Conservation (phyloP, 2,797 vertebrate genomes). For the Otolemur crassicaudatus region DNA sequence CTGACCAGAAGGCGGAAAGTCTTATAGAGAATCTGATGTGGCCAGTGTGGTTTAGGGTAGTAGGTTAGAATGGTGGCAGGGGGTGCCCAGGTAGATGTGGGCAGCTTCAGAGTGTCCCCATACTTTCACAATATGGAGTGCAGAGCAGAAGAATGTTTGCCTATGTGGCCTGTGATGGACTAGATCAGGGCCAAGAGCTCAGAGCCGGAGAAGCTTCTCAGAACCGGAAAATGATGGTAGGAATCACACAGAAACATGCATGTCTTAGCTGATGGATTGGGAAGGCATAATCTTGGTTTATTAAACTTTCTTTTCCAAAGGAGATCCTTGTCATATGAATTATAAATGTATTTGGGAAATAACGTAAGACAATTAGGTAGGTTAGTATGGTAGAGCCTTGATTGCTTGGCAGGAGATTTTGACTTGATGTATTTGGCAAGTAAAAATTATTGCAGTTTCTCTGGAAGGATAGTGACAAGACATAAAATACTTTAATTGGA, state of each 20-base stretch:
- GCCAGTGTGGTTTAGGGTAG: not conserved
- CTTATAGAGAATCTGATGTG: not conserved
- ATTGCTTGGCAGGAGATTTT: slow-evolving; percentile 22
- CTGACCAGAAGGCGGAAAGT: not conserved
- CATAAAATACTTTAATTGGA: not conserved
- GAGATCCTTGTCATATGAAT: not conserved
- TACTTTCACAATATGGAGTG: not conserved
- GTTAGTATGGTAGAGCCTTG: slow-evolving; percentile 21
- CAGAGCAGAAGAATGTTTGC: not conserved
- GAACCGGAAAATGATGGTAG: not conserved
- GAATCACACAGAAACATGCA: not conserved
- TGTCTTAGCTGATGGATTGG: slow-evolving; percentile 33
- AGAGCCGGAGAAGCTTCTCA: not conserved
- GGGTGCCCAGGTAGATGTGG: not conserved
- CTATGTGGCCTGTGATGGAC: not conserved
- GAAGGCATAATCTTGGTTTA: not conserved
- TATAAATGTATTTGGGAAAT: not conserved
- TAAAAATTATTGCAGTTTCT: not conserved
- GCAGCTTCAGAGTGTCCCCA: not conserved
- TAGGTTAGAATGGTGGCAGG: not conserved
- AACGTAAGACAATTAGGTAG: slow-evolving; percentile 26
- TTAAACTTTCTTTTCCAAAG: slow-evolving; percentile 35
- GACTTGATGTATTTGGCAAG: slow-evolving; percentile 29
- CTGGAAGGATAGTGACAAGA: not conserved
- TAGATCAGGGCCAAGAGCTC: not conserved